phyloP scores from a whole-genome alignment of 2,888 invertebrate species.

The Dryomyza anilis region DNA sequence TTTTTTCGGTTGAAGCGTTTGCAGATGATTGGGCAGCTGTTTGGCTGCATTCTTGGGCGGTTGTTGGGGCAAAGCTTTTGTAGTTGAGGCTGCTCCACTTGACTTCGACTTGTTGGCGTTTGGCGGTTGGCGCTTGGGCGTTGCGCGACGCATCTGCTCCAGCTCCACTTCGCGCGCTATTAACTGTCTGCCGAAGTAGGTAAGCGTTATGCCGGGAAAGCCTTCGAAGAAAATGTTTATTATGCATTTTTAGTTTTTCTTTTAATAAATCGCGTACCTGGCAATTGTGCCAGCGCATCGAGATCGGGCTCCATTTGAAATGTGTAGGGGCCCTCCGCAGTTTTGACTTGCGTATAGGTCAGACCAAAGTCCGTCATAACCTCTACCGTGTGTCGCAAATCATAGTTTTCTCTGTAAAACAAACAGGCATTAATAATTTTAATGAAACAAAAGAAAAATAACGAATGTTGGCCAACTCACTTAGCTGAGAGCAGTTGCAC shows the following conservation, averaged over 20 bases:
- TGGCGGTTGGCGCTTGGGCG: conserved; percentile 49
- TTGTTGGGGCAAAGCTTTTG: conserved; percentile 21
- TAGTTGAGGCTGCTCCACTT: too few relatives aligned
- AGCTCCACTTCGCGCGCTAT: conserved; percentile 82
- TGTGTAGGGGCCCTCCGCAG: conserved; percentile 77
- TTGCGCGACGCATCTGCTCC: conserved; percentile 72
- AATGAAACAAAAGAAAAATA: not conserved
- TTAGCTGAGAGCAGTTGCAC: conserved; percentile 57
- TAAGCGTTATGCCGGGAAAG: conserved; percentile 60
- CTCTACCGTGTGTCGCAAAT: conserved; percentile 73
- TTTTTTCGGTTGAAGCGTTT: conserved; percentile 69
- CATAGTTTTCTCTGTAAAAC: conserved; percentile 60
- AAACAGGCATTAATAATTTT: not conserved
- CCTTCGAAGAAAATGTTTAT: conserved; percentile 38
- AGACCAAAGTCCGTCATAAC: conserved; percentile 90
- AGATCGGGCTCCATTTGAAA: conserved; percentile 78
- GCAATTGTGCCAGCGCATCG: conserved; percentile 64
- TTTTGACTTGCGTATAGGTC: conserved; percentile 80
- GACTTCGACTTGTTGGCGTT: not conserved
- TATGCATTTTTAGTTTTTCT: not conserved
- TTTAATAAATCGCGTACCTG: conserved; percentile 50
- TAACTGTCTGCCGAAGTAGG: conserved; percentile 77
- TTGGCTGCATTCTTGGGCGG: conserved; percentile 13
- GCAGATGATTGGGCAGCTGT: conserved; percentile 72
- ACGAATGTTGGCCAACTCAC: conserved; percentile 41